A percentile compares a stretch with the other conserved stretches of the same genome.
Conservation (phyloP, 1,140 invertebrate genomes). For the Mya arenaria region DNA sequence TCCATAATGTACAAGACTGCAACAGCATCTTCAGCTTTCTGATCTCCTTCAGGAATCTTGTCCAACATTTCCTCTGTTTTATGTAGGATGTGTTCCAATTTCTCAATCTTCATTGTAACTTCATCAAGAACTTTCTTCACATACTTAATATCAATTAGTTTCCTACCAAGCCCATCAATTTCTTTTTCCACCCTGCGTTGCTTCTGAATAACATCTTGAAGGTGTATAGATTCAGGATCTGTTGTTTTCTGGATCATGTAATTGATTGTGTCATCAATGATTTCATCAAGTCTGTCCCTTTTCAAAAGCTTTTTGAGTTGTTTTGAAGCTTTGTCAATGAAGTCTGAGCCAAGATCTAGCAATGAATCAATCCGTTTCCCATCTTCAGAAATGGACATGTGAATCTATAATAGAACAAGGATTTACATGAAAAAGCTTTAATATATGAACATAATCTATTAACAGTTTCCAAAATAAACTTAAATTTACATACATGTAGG, state of each 20-base stretch:
- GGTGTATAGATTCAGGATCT: background rate
- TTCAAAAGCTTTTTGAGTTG: background rate
- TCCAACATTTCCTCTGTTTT: background rate
- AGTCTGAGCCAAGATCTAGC: background rate
- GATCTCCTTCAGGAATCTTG: background rate
- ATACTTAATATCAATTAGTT: background rate
- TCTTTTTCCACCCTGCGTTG: constrained; percentile 3
- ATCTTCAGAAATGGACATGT: background rate
- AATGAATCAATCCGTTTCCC: constrained; percentile 20
- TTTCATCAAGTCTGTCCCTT: background rate
- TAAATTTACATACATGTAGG: too few relatives aligned
- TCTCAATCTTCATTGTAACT: background rate
- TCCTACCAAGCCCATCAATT: background rate
- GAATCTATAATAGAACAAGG: constrained; percentile 18
- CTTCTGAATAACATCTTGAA: background rate
- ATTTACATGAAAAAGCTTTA: too few relatives aligned
- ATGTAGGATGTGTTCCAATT: background rate
- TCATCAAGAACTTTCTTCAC: background rate
- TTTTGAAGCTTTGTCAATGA: background rate
- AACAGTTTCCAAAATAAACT: too few relatives aligned
- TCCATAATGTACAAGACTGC: constrained; percentile 6
- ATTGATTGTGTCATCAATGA: constrained; percentile 16
- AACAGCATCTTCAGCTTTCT: constrained; percentile 18
- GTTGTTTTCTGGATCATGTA: background rate
- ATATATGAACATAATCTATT: too few relatives aligned